Evolutionary conservation across 1,140 invertebrate species (phyloP).

Genomic region (Coelopa frigida): DNA sequence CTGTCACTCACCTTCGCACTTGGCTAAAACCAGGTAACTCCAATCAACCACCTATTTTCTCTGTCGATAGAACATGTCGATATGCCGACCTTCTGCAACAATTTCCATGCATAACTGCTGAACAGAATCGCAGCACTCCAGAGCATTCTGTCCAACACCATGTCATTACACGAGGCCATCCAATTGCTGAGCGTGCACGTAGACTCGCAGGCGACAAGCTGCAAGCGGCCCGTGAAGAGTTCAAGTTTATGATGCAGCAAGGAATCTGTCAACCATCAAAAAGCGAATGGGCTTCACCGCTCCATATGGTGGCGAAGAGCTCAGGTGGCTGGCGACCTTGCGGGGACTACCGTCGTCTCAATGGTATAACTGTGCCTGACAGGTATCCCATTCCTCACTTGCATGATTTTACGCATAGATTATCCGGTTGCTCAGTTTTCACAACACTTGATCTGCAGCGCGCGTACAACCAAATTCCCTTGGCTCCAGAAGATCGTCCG

Average conservation of each 20-base stretch:
- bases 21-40: too few species aligned
- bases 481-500: slow-evolving; percentile 1
- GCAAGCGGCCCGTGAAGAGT: slow-evolving; percentile 22
- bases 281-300: slow-evolving; percentile 45
- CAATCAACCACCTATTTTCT: too few species aligned
- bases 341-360: slow-evolving; percentile 47
- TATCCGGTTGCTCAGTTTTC: slow-evolving; percentile 17
- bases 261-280: slow-evolving; percentile 39
- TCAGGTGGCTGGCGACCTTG: slow-evolving; percentile 36
- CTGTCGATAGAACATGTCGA: too few species aligned
- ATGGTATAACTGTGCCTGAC: slow-evolving; percentile 42
- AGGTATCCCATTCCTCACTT: slow-evolving; percentile 10
- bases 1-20: too few species aligned
- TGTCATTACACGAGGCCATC: too few species aligned
- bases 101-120: too few species aligned
- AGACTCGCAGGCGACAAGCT: slow-evolving; percentile 37
- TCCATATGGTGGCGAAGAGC: slow-evolving; percentile 44
- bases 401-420: slow-evolving; percentile 3
- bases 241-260: slow-evolving; percentile 26
- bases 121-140: too few species aligned
- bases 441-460: slow-evolving; percentile 13
- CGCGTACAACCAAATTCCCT: slow-evolving; percentile 46
- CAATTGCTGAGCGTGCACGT: slow-evolving; percentile 27
- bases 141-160: too few species aligned
- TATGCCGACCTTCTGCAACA: too few species aligned